phyloP scores from a whole-genome alignment of 2,797 vertebrate species.

The Bucorvus abyssinicus region DNA sequence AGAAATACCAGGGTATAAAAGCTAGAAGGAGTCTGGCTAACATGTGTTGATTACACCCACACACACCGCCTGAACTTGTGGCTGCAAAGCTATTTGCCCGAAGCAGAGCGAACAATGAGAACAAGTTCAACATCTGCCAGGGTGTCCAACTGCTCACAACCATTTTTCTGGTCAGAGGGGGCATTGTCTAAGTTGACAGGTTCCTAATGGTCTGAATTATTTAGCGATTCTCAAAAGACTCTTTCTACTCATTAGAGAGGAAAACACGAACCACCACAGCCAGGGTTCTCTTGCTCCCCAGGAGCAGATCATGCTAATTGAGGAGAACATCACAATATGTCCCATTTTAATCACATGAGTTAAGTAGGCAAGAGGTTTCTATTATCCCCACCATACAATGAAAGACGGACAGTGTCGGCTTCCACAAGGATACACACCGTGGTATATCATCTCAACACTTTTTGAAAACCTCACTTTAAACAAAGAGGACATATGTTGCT shows the following conservation, averaged over 20 bases:
- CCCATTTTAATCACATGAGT: constrained; percentile 53
- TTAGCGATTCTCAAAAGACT: constrained; percentile 65
- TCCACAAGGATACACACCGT: neutral
- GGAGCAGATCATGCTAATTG: constrained; percentile 56
- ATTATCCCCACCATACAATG: neutral
- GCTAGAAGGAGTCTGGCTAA: neutral
- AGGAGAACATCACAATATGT: constrained; percentile 51
- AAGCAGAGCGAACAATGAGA: constrained; percentile 35
- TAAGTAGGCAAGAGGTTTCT: constrained; percentile 60
- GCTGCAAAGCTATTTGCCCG: constrained; percentile 49
- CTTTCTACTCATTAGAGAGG: constrained; percentile 50
- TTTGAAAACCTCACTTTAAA: neutral
- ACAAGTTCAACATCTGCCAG: constrained; percentile 69
- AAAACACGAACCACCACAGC: constrained; percentile 5
- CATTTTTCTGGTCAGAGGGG: constrained; percentile 58
- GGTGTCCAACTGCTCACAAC: constrained; percentile 34
- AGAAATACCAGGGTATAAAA: neutral
- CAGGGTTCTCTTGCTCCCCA: neutral
- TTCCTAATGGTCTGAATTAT: constrained; percentile 71
- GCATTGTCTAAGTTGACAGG: constrained; percentile 69
- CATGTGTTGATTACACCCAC: neutral
- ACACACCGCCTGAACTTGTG: neutral
- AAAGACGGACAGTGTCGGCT: neutral
- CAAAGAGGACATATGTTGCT: neutral
- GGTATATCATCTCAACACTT: neutral